phyloP scores from a whole-genome alignment of 2,888 invertebrate genomes.

The Lepidocyrtoides sp. region DNA sequence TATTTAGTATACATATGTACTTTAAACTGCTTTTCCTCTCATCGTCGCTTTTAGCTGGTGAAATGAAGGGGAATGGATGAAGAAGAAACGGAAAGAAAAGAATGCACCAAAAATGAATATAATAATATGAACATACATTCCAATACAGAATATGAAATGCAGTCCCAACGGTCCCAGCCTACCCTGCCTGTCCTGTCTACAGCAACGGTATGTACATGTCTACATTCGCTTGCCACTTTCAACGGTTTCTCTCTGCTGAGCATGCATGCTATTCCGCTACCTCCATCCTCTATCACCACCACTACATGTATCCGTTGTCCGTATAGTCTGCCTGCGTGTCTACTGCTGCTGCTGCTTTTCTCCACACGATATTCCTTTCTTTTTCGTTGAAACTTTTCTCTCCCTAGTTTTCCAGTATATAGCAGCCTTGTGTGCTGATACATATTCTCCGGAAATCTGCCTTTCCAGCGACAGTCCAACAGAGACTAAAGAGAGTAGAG shows the following conservation, averaged over 20 bases:
- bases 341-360: constrained; percentile 18
- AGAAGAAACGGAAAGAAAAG: not conserved
- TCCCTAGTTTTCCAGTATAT: not conserved
- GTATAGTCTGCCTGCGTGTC: constrained; percentile 1
- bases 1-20: not conserved
- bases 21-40: not conserved
- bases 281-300: not conserved
- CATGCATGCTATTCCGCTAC: too few relatives aligned
- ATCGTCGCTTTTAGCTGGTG: not conserved
- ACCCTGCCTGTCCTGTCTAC: too few relatives aligned
- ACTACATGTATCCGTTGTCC: too few relatives aligned
- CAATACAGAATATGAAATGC: not conserved
- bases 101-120: constrained; percentile 8
- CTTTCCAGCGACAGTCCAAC: constrained; percentile 69
- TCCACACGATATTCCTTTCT: not conserved
- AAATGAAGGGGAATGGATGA: not conserved
- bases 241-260: not conserved
- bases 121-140: not conserved
- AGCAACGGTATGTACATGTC: not conserved
- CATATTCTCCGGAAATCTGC: constrained; percentile 75
- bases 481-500: constrained; percentile 64
- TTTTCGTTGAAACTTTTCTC: not conserved
- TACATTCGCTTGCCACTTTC: not conserved
- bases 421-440: constrained; percentile 18
- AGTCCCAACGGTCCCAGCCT: not conserved